Evolutionary conservation across 2,797 vertebrate species (phyloP).

Genomic region (Sebastes trivittatus): DNA sequence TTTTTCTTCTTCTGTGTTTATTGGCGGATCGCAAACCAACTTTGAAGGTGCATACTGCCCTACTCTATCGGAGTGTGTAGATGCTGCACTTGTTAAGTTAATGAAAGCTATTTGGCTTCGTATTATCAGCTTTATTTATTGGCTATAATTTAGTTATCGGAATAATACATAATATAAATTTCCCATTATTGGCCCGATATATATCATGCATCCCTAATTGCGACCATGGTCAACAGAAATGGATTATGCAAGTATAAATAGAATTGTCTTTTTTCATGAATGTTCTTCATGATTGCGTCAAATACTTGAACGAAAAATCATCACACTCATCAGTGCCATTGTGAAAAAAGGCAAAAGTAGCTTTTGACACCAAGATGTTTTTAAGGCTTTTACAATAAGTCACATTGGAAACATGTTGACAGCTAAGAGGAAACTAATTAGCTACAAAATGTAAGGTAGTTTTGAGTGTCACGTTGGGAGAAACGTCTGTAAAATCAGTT

Average conservation of each 20-base stretch:
- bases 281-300: conserved; percentile 8
- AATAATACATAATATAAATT: neutral
- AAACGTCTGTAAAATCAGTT: conserved; percentile 46
- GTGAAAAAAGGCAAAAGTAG: conserved; percentile 12
- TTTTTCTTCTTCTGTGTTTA: neutral
- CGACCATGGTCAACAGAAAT: neutral
- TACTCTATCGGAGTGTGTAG: neutral
- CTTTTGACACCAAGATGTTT: conserved; percentile 32
- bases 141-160: neutral
- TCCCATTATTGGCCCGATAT: neutral
- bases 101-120: neutral
- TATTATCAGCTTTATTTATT: neutral
- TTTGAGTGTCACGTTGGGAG: conserved; percentile 64
- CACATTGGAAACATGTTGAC: neutral
- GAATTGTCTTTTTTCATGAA: conserved; percentile 35
- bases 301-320: conserved; percentile 2
- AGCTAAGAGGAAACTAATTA: conserved; percentile 9
- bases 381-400: neutral
- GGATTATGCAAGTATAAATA: conserved; percentile 50
- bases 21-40: neutral
- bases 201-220: neutral
- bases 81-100: neutral
- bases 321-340: conserved; percentile 45
- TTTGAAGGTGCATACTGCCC: neutral
- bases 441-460: conserved; percentile 56